A percentile compares a stretch with the other conserved stretches of the same genome.
These are phyloP conservation scores for Drosophila mercatorum DNA, from an alignment of 2,888 invertebrate species.

Conservation along the genomic window DNA sequence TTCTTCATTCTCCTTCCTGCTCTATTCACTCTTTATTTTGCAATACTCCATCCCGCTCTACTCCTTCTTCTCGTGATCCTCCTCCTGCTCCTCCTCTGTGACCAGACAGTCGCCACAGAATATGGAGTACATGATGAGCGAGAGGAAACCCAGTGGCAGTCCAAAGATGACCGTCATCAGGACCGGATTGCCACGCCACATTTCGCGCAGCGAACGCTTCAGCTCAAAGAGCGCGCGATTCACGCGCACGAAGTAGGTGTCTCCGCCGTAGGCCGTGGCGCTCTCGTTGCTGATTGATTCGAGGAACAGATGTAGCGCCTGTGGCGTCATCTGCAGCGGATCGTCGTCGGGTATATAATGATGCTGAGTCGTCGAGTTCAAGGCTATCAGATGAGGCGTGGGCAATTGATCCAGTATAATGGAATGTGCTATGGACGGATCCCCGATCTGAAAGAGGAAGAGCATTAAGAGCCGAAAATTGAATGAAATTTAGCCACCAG, in stretches of 20 bases:
- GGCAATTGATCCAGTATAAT: constrained; percentile 95
- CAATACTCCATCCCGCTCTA: too few species aligned
- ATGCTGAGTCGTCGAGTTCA: constrained; percentile 96
- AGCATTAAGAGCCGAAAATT: background rate
- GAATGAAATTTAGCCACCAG: background rate
- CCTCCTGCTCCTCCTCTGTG: constrained; percentile 90
- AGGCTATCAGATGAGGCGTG: constrained; percentile 93
- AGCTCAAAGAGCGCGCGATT: constrained; percentile 94
- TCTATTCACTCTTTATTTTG: too few species aligned
- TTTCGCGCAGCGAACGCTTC: constrained; percentile 90
- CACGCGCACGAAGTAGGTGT: constrained; percentile 90
- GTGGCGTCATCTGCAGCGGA: constrained; percentile 91
- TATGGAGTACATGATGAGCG: constrained; percentile 97
- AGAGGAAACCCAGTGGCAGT: constrained; percentile 95
- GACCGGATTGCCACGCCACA: constrained; percentile 97
- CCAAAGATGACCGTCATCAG: constrained; percentile 97
- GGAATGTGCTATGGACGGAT: constrained; percentile 95
- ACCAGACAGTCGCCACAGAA: constrained; percentile 98
- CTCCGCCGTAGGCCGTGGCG: constrained; percentile 94
- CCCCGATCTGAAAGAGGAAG: constrained; percentile 88
- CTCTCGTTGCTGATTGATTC: constrained; percentile 89
- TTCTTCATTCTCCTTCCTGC: background rate
- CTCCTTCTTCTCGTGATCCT: constrained; percentile 85
- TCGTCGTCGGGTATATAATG: constrained; percentile 96
- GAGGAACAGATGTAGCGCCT: constrained; percentile 85